Conservation (phyloP, 2,888 invertebrate species). For the Saturnia pavonia region DNA sequence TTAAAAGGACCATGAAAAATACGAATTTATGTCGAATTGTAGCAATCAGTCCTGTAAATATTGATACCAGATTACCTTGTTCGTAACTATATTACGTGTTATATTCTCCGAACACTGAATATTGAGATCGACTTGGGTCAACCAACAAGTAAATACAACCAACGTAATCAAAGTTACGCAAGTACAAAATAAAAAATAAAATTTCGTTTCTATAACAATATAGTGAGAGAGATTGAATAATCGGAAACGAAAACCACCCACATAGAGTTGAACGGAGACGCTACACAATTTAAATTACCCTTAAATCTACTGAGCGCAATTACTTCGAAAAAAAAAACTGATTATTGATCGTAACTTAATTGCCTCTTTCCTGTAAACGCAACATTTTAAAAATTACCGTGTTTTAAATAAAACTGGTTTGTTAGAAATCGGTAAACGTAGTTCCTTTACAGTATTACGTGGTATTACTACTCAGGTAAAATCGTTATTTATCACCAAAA, state of each 20-base stretch:
- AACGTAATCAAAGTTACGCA: conserved; percentile 40
- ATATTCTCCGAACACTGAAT: conserved; percentile 39
- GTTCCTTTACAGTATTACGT: not conserved
- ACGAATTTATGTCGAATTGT: conserved; percentile 13
- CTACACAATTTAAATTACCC: conserved; percentile 45
- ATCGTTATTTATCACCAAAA: conserved; percentile 32
- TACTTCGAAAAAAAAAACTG: conserved; percentile 23
- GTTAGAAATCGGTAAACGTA: conserved; percentile 4
- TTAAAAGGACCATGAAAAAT: conserved; percentile 2
- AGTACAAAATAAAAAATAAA: conserved; percentile 22
- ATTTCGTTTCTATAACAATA: conserved; percentile 5
- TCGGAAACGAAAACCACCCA: conserved; percentile 33
- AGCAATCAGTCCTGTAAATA: conserved; percentile 15
- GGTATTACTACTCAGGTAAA: conserved; percentile 19
- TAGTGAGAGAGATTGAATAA: conserved; percentile 14
- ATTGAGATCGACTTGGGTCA: conserved; percentile 47
- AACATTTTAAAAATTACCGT: not conserved
- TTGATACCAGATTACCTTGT: conserved; percentile 37
- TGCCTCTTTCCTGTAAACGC: conserved; percentile 6
- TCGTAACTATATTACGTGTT: conserved; percentile 34
- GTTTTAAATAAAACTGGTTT: not conserved
- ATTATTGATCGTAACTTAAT: not conserved
- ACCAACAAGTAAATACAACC: conserved; percentile 30
- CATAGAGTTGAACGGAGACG: conserved; percentile 43
- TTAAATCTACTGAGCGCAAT: conserved; percentile 46